Base-by-base conservation (phyloP, 1,140 invertebrate species). In the Archegozetes longisetosus region DNA sequence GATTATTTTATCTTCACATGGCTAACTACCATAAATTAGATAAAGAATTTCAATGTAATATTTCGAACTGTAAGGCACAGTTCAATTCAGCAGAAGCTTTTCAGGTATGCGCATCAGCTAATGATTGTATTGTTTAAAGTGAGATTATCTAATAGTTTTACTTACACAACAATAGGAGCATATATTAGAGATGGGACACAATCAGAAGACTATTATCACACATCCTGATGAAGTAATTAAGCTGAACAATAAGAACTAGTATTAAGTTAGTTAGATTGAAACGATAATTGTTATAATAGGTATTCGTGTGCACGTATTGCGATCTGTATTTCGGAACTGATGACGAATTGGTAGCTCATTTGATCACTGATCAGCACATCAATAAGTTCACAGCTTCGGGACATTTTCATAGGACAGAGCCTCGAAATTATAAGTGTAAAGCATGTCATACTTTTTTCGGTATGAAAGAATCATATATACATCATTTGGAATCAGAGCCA, bases 361-460 rank as follows among this genome's bases (percentile, higher is more conserved):
- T 64, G 13, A 53, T 68, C 6, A 66, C 64, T 53, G 61, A 66
- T 27, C 62, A 66, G 27, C 67, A 68, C 62, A 66, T 63, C n/a
- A 68, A 64, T 22, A 67, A 68, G 56, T 65, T 65, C 26, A 64
- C 59, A 20, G 48, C 50, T 46, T 58, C 64, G 59, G 67, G 66
- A 59, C 67, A 67, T 58, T 66, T 67, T 27, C 66, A 66, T 48
- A 61, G 67, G n/a, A 63, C 66, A 22, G 67, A 68, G 57, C 67
- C 67, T 28, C 56, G 67, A 23, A 68, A 68, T 60, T 66, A 67
- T 53, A 66, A 67, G 27, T 68, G 67, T 50, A 67, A 67, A 57
- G 67, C 68, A 14, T 68, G 67, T 62, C 67, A 68, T 24, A 68
- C 62, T 47, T 68, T 68, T 64, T 67, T 66, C 61, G 67, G 67